Evolutionary conservation across 2,797 vertebrate species (phyloP).

Genomic region (Salarias fasciatus): DNA sequence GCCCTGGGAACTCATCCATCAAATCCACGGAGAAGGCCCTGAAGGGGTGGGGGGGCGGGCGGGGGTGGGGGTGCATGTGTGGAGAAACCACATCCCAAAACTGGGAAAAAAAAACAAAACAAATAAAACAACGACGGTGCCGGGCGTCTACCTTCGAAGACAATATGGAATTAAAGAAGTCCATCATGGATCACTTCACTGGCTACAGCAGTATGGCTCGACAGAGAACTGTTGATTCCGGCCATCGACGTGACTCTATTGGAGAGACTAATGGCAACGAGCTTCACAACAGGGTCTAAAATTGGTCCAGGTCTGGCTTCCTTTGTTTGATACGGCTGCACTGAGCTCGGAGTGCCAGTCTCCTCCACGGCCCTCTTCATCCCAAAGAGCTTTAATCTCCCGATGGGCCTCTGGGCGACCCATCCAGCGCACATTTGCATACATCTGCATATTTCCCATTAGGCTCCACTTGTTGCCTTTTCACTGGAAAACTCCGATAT

Average conservation of each 20-base stretch:
- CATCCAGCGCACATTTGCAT: constrained; percentile 79
- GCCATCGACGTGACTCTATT: constrained; percentile 31
- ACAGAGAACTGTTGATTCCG: constrained; percentile 32
- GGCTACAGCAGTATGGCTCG: constrained; percentile 7
- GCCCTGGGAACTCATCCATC: constrained; percentile 65
- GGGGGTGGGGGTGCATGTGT: too few relatives aligned
- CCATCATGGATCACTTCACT: constrained; percentile 25
- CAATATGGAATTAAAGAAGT: constrained; percentile 49
- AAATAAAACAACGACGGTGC: constrained; percentile 25
- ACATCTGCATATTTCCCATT: constrained; percentile 84
- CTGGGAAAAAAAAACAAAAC: constrained; percentile 16
- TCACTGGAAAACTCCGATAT: constrained; percentile 69
- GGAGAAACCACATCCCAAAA: too few relatives aligned
- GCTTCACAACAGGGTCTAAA: constrained; percentile 30
- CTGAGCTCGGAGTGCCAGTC: constrained; percentile 45
- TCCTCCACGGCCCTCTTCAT: constrained; percentile 65
- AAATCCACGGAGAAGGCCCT: constrained; percentile 32
- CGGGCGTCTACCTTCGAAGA: constrained; percentile 17
- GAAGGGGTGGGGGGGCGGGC: neutral
- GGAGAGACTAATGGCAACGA: constrained; percentile 40
- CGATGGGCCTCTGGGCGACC: constrained; percentile 73
- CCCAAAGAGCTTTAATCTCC: constrained; percentile 77
- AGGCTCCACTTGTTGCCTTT: constrained; percentile 79
- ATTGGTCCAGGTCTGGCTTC: constrained; percentile 24
- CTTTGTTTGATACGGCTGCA: constrained; percentile 45